phyloP scores from a whole-genome alignment of 2,888 invertebrate species.

The Oegoconia quadripuncta region DNA sequence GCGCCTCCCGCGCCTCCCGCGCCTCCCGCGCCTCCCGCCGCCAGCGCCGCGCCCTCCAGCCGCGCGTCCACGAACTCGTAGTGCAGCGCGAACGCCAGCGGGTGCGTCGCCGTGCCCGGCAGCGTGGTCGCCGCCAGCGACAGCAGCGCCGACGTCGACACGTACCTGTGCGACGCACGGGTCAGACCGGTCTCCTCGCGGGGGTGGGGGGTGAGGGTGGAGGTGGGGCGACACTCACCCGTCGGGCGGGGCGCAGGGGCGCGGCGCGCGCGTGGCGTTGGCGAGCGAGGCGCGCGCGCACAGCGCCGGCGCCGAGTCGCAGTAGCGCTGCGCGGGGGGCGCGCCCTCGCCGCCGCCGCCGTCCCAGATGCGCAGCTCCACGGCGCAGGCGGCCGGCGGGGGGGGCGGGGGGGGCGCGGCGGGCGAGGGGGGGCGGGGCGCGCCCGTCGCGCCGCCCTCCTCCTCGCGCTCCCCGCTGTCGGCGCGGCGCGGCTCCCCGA shows the following conservation, averaged over 20 bases:
- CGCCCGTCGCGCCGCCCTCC: slow-evolving; percentile 31
- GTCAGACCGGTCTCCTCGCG: slow-evolving; percentile 67
- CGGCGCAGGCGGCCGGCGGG: slow-evolving; percentile 73
- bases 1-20: slow-evolving; percentile 56
- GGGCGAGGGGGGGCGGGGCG: slow-evolving; percentile 10
- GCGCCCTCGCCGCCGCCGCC: slow-evolving; percentile 77
- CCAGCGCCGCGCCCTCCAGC: slow-evolving; percentile 84
- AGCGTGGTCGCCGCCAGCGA: slow-evolving; percentile 70
- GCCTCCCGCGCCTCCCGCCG: slow-evolving; percentile 51
- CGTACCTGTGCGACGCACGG: slow-evolving; percentile 88
- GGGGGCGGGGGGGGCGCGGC: slow-evolving; percentile 71
- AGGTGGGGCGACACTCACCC: slow-evolving; percentile 84
- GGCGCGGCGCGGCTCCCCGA: slow-evolving; percentile 72
- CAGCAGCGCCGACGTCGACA: slow-evolving; percentile 64
- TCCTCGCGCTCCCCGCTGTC: slow-evolving; percentile 77
- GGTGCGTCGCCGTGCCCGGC: slow-evolving; percentile 89
- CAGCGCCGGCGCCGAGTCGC: slow-evolving; percentile 86
- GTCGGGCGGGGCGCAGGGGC: slow-evolving; percentile 88
- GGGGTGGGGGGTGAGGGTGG: slow-evolving; percentile 83
- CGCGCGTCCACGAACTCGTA: slow-evolving; percentile 92
- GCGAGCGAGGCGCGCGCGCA: slow-evolving; percentile 90
- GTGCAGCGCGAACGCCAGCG: slow-evolving; percentile 84
- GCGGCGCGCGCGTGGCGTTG: slow-evolving; percentile 85
- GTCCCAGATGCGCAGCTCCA: slow-evolving; percentile 86
- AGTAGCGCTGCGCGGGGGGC: slow-evolving; percentile 82